These are phyloP conservation scores for Micrasema minimum DNA, from an alignment of 1,140 invertebrate species.

Conservation along the genomic window DNA sequence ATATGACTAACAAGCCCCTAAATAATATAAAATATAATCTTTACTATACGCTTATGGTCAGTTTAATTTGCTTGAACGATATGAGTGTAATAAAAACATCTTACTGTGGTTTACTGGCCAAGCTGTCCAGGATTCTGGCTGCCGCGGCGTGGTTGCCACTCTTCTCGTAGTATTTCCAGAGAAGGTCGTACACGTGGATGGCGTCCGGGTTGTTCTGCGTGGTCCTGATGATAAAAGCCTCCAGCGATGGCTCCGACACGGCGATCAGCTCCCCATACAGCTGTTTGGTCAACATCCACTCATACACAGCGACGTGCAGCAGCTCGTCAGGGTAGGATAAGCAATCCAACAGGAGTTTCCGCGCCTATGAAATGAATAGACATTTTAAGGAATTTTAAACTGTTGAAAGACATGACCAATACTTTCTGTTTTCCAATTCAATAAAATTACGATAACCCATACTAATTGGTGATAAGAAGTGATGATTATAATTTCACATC, in stretches of 20 bases:
- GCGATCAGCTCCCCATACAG: conserved; percentile 81
- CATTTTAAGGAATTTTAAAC: no score
- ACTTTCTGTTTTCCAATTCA: no score
- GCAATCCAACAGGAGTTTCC: conserved; percentile 64
- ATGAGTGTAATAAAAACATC: no score
- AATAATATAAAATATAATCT: no score
- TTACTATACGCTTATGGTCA: no score
- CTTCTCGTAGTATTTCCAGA: conserved; percentile 97
- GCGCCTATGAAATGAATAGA: conserved; percentile 58
- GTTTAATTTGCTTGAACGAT: no score
- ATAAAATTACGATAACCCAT: no score
- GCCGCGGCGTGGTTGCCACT: conserved; percentile 91
- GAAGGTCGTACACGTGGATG: conserved; percentile 81
- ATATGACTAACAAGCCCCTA: no score
- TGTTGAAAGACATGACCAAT: no score
- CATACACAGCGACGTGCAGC: conserved; percentile 90
- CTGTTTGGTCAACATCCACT: conserved; percentile 88
- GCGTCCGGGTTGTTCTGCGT: conserved; percentile 66
- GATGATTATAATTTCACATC: no score
- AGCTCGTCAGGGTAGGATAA: conserved; percentile 80
- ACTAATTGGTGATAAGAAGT: no score
- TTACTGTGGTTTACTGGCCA: conserved; percentile 86
- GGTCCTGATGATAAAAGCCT: conserved; percentile 79
- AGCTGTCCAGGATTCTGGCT: conserved; percentile 88
- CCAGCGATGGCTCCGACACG: conserved; percentile 82